Evolutionary conservation across 2,113 vertebrate genomes (phyloP).

Genomic region (Tamias sibiricus): DNA sequence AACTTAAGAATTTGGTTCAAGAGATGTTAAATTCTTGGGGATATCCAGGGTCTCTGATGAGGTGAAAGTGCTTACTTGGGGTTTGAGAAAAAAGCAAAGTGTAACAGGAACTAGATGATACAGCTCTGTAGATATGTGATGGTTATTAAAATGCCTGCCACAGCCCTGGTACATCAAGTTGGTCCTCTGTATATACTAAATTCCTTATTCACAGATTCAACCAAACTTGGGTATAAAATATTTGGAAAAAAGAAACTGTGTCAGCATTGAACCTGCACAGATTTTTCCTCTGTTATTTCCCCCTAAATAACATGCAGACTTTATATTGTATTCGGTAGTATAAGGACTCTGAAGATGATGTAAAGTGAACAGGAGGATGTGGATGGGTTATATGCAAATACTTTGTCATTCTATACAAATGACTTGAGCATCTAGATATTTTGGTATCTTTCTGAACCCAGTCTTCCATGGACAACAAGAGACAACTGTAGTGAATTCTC

Average conservation of each 20-base stretch:
- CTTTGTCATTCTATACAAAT: background rate
- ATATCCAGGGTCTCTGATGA: background rate
- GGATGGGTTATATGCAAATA: background rate
- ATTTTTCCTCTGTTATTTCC: background rate
- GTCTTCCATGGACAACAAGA: background rate
- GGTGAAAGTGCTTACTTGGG: background rate
- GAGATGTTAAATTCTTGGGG: background rate
- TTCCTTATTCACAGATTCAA: background rate
- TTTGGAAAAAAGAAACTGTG: background rate
- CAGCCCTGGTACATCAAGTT: background rate
- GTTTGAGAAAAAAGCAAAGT: background rate
- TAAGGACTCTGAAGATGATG: background rate
- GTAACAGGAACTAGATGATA: background rate
- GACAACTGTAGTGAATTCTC: background rate
- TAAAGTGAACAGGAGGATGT: too few relatives aligned
- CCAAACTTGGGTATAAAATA: background rate
- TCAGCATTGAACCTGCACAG: background rate
- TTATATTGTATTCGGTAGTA: background rate
- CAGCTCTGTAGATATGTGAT: background rate
- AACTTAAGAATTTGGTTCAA: constrained; percentile 4
- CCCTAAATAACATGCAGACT: background rate
- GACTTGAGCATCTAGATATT: background rate
- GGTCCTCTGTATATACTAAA: background rate
- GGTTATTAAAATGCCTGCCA: background rate
- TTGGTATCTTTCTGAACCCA: background rate